Percentiles rank a stretch among this genome's conserved stretches.
phyloP scores from a whole-genome alignment of 2,888 invertebrate species.

The Nomada hirtipes region DNA sequence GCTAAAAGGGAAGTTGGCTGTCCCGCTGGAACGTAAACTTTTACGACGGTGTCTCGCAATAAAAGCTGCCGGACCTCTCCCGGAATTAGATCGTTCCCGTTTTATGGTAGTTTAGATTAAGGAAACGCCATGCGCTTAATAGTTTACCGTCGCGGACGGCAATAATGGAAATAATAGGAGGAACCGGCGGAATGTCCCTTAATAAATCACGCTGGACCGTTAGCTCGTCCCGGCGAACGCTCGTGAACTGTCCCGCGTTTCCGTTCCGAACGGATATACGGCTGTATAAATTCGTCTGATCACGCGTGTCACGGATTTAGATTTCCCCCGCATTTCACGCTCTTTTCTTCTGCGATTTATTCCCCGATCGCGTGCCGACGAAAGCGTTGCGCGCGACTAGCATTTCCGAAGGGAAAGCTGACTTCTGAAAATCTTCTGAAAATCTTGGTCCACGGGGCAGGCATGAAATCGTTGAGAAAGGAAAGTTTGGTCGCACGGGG shows the following conservation, averaged over 20 bases:
- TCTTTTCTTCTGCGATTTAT: not conserved
- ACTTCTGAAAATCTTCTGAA: constrained; percentile 12
- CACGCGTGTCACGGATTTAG: constrained; percentile 8
- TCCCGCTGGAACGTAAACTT: constrained; percentile 46
- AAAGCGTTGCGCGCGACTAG: not conserved
- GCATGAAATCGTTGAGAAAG: not conserved
- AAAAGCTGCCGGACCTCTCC: constrained; percentile 36
- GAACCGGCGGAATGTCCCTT: not conserved
- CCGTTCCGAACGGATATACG: not conserved
- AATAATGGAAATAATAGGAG: constrained; percentile 14
- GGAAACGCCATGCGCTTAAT: constrained; percentile 27
- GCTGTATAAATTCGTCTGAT: constrained; percentile 24
- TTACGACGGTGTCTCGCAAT: constrained; percentile 50
- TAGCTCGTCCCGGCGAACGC: not conserved
- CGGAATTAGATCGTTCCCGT: constrained; percentile 49
- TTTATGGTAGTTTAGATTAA: constrained; percentile 47
- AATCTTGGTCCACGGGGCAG: not conserved
- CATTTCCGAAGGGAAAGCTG: not conserved
- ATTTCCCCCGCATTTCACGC: not conserved
- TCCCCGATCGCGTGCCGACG: not conserved
- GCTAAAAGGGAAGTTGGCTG: constrained; percentile 56
- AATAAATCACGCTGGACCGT: constrained; percentile 14
- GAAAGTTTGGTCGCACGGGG: not conserved
- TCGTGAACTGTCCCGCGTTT: not conserved
- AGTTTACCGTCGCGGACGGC: not conserved